Evolutionary conservation across 1,140 invertebrate genomes (phyloP), one percentile per base, ranked within the genome.

Genomic region (Macrosteles quadrilineatus): DNA sequence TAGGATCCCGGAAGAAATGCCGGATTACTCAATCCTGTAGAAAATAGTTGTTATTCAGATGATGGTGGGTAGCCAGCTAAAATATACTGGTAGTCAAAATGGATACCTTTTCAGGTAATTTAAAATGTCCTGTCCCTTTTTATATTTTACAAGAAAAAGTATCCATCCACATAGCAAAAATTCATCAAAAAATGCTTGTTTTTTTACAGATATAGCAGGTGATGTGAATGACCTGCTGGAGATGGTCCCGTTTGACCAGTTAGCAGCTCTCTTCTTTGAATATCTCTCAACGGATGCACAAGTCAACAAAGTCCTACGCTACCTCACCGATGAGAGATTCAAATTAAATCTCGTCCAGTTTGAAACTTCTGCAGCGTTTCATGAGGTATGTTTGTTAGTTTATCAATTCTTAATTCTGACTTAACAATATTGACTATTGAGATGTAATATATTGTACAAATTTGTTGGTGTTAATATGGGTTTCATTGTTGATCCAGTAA

Each of bases 241-340:
- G 47, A 68, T 71, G 69, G 59, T 73, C 9, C 71, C 70, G 3
- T 71, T 50, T 32, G 68, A 71, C n/a, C 47, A 67, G 40, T 30
- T 72, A 11, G 50, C 72, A 29, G 50, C 59, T n/a, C 21, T 72
- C 19, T 70, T 59, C n/a, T 73, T 73, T 50, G 72, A 73, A 19
- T 73, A 70, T 47, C 67, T 67, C 1, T 50, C 68, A 1, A 12
- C 57, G 9, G 70, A 71, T 43, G 23, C 30, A 36, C 69, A 73
- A 47, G 65, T 72, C 19, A 68, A 69, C 25, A 50, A 50, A 17
- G 32, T 72, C 25, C 45, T 72, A 2, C 63, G 67, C 53, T 74
- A 72, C 30, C 45, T 71, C 45, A 67, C 66, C 12, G 50, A 50
- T 14, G 57, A 45, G 1, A 53, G 40, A 14, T 71, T 74, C 69